Evolutionary conservation across 2,888 invertebrate species (phyloP), one percentile per base, ranked within the genome.

Genomic region (Trichacis sp.): DNA sequence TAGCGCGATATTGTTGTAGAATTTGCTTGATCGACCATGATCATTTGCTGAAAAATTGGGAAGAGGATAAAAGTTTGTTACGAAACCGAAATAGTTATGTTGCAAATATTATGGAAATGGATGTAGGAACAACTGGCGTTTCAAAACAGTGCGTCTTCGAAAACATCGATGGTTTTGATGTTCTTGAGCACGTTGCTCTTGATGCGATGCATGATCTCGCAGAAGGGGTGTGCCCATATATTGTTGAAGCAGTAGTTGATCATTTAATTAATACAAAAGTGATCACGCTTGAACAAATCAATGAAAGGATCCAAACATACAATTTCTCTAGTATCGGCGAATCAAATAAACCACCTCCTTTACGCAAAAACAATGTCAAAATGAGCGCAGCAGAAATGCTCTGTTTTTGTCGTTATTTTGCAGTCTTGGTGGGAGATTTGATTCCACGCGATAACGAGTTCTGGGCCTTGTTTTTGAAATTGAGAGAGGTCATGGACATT

Each of bases 141-240:
- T 36, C 17, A 20, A 29, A 49, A 56, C 14, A 12, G 9, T 67
- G 67, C 14, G 14, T 67, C 12, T 63, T 55, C 9, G 59, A 69
- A 48, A 36, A 60, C 15, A 49, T 64, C n/a, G 5, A 18, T 6
- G 52, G 29, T 8, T 68, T 57, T 61, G 52, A 68, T 36, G 49
- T 55, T 9, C 50, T 15, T 30, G 15, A 56, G 9, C 65, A 70
- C 33, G 4, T 20, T 1, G 36, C 51, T 17, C 48, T 52, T 18
- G 68, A 70, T 48, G 15, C 59, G 15, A 67, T 71, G 65, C 72
- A 73, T n/a, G n/a, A n/a, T n/a, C n/a, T n/a, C n/a, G n/a, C n/a
- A n/a, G n/a, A 24, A 24, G 24, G 24, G 3, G 24, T 24, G 3
- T 24, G 24, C 8, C 3, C 3, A 8, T 24, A 24, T 8, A 24